Evolutionary conservation across 2,797 vertebrate species (phyloP).

Genomic region (Corythornis leucogaster): DNA sequence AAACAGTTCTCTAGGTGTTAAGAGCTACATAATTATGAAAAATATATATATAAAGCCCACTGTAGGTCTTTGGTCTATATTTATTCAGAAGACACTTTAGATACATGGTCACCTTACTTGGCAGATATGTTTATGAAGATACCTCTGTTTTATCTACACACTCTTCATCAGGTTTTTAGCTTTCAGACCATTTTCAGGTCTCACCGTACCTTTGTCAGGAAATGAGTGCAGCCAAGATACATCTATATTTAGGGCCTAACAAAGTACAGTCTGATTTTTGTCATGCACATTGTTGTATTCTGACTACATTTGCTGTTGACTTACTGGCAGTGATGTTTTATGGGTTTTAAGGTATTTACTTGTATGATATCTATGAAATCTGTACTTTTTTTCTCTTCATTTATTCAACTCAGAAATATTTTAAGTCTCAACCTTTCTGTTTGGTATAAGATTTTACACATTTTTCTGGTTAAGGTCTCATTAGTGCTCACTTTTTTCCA

Average conservation of each 20-base stretch:
- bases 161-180: not conserved
- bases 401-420: not conserved
- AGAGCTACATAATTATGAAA: not conserved
- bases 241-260: slow-evolving; percentile 23
- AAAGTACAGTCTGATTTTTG: slow-evolving; percentile 1
- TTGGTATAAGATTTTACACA: not conserved
- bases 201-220: not conserved
- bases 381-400: not conserved
- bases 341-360: not conserved
- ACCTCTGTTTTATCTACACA: not conserved
- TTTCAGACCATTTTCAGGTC: not conserved
- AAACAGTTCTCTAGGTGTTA: not conserved
- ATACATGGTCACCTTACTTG: not conserved
- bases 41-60: not conserved
- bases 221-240: not conserved
- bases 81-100: not conserved
- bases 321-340: not conserved
- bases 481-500: slow-evolving; percentile 18
- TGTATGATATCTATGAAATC: not conserved
- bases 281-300: not conserved
- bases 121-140: not conserved
- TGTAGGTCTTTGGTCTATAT: not conserved
- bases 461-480: slow-evolving; percentile 39
- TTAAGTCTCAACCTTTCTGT: not conserved
- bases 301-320: not conserved